A percentile compares a stretch with the other conserved stretches of the same genome.
Conservation (phyloP, 2,797 vertebrate genomes). For the Phylloscopus collybita region DNA sequence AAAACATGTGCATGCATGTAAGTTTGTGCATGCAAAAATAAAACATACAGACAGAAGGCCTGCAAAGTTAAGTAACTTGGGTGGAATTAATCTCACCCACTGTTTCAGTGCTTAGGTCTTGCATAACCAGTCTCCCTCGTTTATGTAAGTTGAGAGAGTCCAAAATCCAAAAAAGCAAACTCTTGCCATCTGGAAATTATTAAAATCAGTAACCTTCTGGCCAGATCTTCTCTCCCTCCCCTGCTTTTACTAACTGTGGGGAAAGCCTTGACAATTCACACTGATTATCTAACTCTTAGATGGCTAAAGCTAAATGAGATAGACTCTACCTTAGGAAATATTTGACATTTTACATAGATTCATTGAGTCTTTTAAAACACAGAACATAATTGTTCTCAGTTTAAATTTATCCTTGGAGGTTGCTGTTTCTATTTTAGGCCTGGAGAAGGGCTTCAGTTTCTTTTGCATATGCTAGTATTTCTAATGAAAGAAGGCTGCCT, state of each 20-base stretch:
- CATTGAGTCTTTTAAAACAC: background rate
- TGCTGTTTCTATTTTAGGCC: background rate
- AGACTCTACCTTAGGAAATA: background rate
- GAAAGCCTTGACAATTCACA: background rate
- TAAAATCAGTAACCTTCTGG: conserved; percentile 10
- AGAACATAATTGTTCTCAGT: background rate
- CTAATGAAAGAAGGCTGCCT: conserved; percentile 42
- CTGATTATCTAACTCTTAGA: background rate
- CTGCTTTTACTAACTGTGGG: background rate
- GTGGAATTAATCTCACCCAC: conserved; percentile 23
- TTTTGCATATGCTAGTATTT: background rate
- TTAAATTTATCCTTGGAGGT: conserved; percentile 17
- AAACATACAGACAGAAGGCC: background rate
- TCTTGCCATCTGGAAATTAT: conserved; percentile 3
- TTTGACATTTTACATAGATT: background rate
- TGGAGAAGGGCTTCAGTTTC: background rate
- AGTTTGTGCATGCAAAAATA: background rate
- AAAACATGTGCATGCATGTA: background rate
- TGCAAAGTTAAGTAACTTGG: background rate
- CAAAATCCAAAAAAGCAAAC: background rate
- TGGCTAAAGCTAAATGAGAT: background rate
- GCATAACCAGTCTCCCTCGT: background rate
- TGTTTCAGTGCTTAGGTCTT: background rate
- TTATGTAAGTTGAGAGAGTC: background rate
- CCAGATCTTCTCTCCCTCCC: background rate